Base-by-base conservation (phyloP, 2,888 invertebrate genomes). In the Epinotia bilunana region DNA sequence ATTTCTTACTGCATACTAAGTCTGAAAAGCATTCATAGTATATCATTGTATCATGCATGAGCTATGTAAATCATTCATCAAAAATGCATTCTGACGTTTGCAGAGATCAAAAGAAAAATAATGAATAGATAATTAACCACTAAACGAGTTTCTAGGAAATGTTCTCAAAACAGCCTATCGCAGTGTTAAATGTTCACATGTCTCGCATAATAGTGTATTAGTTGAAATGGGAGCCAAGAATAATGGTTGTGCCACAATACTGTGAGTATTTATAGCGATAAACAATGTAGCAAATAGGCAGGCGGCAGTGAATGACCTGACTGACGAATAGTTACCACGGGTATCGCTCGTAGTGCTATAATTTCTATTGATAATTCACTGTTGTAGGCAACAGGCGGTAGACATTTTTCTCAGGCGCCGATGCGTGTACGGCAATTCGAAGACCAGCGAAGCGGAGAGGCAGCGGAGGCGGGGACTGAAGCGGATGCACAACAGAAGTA, bases 391-490 rank as follows among this genome's bases (percentile, higher is more conserved):
- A 20, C 55, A 55, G 62, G 49, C 78, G 80, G 81, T 87, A 87
- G 83, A 84, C 88, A 90, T 91, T 91, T 90, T 92, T 92, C 91
- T 88, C 91, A 92, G 88, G 89, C 91, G 84, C 79, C 90, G 86
- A 86, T 87, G 86, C 91, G 88, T 90, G 79, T 82, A 82, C 80
- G 75, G 69, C 74, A 70, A 70, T 64, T 57, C 63, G 57, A 69
- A 69, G 57, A 69, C 62, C 69, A 74, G 74, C 74, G 63, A 58
- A 74, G 58, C 80, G 78, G 76, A 78, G 79, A 78, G 81, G 81
- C 77, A 83, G 84, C 83, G 84, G 87, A 85, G 87, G 86, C 87
- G 83, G 83, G 13, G n/a, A 58, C 49, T 49, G 57, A 18, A 73
- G 57, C 58, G 49, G 57, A 23, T 20, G n/a, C 55, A 69, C 58